These are phyloP conservation scores for Sylvia atricapilla DNA, from an alignment of 2,113 vertebrate genomes.

Conservation along the genomic window DNA sequence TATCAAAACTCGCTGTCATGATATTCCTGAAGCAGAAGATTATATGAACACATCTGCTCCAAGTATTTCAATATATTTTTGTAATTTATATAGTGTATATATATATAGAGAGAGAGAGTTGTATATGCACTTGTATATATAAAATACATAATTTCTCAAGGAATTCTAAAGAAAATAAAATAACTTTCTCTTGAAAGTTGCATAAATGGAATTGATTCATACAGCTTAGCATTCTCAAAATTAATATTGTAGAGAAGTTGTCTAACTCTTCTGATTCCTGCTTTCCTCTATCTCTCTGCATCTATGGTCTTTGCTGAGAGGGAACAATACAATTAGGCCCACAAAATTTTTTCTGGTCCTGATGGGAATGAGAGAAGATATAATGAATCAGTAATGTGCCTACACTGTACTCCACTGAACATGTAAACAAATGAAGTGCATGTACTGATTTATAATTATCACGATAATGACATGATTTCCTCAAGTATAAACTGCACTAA, in stretches of 20 bases:
- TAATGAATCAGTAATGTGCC: background rate
- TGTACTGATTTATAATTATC: background rate
- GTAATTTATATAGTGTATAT: background rate
- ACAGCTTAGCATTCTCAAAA: background rate
- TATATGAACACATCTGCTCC: background rate
- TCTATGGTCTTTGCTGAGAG: background rate
- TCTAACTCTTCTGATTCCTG: background rate
- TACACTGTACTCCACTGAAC: background rate
- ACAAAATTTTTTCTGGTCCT: background rate
- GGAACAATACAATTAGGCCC: background rate
- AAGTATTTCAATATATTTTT: background rate
- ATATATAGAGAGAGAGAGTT: background rate
- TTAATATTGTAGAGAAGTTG: background rate
- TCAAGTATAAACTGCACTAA: background rate
- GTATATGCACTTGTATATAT: background rate
- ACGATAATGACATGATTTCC: background rate
- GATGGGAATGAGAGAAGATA: background rate
- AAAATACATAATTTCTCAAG: background rate
- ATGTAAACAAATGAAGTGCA: background rate
- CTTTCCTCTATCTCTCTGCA: background rate
- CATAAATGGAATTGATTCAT: background rate
- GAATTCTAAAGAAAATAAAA: background rate
- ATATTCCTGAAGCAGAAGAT: background rate
- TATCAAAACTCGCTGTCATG: background rate
- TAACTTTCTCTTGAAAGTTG: background rate